phyloP scores from a whole-genome alignment of 1,140 invertebrate species.

The Lucilia cuprina region DNA sequence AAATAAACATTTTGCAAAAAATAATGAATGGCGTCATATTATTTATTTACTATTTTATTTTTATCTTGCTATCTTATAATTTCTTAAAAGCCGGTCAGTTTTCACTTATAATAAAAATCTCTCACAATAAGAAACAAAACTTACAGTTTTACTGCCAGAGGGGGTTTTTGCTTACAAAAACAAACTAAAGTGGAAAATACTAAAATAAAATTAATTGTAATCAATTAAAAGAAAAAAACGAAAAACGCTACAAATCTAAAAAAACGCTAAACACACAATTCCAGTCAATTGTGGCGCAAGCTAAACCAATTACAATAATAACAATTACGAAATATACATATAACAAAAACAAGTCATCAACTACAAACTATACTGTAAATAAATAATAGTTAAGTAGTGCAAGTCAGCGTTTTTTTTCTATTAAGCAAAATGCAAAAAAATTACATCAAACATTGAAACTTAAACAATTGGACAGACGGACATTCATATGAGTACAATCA shows the following conservation, averaged over 20 bases:
- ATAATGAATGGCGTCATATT: slow-evolving; percentile 2
- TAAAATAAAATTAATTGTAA: not conserved
- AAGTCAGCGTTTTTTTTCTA: too few species aligned
- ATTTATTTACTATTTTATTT: not conserved
- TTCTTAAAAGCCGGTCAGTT: not conserved
- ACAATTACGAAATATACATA: not conserved
- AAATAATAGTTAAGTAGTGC: not conserved
- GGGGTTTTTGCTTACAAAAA: not conserved
- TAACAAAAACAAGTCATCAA: not conserved
- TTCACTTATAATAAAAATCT: not conserved
- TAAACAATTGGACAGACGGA: too few species aligned
- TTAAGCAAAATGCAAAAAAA: not conserved
- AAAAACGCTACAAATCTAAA: not conserved
- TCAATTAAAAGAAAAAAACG: not conserved
- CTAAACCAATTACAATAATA: not conserved
- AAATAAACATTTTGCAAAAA: not conserved
- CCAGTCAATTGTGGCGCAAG: not conserved
- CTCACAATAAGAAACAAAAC: not conserved
- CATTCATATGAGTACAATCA: too few species aligned
- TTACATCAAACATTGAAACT: not conserved
- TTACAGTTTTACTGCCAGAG: not conserved
- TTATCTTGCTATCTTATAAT: not conserved
- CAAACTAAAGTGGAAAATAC: too few species aligned
- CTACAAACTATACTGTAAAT: not conserved
- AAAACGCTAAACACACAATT: not conserved